Evolutionary conservation across 2,888 invertebrate genomes (phyloP), one percentile per base, ranked within the genome.

Genomic region (Drosophila eohydei): DNA sequence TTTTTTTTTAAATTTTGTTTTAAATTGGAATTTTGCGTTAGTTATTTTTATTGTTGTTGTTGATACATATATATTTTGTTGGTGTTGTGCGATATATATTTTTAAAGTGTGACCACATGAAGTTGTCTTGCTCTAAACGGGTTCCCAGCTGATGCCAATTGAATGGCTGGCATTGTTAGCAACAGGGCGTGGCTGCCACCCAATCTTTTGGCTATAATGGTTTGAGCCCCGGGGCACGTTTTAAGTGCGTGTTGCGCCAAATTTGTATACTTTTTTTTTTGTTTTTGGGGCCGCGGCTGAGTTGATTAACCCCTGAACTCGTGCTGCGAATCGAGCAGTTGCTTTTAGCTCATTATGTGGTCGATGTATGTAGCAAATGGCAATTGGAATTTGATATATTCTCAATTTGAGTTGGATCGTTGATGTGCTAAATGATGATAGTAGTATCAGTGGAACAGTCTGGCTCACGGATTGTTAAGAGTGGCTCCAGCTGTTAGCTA

Each of bases 41-140:
- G 65, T 78, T 63, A 48, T 38, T 55, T 44, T 66, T 60, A 55
- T 69, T 66, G 28, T 48, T 56, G 52, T 30, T 55, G 26, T 40
- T 44, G 46, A 55, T 52, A 26, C 6, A 36, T 51, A 21, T 34
- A 30, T 48, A 44, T 50, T 4, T 21, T 50, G 34, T 34, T 30
- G 16, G 51, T 40, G 38, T 12, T 34, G 55, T 55, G 61, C 62
- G 63, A 48, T 62, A 80, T 65, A 69, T 88, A 89, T 87, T 88
- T 85, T 81, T 88, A 81, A 89, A 85, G 82, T 88, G 86, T 89
- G 90, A 89, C 72, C 78, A 75, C 85, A 85, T 77, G 64, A 65
- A 62, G 80, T 66, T 43, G 56, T 54, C 50, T 50, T 32, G 11
- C n/a, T n/a, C 7, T 28, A 62, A 88, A 83, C 88, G 59, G 61